Evolutionary conservation across 2,888 invertebrate species (phyloP).

Genomic region (Merodon equestris): DNA sequence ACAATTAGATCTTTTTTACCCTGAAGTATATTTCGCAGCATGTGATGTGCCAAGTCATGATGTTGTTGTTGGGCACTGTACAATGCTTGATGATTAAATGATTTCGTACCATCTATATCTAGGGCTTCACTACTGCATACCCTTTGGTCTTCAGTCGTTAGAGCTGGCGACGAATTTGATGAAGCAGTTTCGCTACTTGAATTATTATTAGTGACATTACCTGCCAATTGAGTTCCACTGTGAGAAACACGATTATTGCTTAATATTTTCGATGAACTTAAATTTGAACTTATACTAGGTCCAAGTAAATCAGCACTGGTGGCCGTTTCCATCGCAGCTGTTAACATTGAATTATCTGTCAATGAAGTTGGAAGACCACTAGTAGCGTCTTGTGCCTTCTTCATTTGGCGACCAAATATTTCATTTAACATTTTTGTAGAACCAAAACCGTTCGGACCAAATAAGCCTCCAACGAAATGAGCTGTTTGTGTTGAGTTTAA

Average conservation of each 20-base stretch:
- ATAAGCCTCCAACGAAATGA: constrained; percentile 85
- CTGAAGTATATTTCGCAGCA: constrained; percentile 93
- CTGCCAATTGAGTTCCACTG: too few relatives aligned
- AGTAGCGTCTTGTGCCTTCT: constrained; percentile 83
- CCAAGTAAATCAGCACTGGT: constrained; percentile 78
- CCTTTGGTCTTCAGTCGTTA: constrained; percentile 37
- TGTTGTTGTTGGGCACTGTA: constrained; percentile 71
- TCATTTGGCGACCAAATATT: constrained; percentile 89
- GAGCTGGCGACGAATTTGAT: constrained; percentile 33
- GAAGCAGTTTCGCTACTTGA: constrained; percentile 70
- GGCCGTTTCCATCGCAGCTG: constrained; percentile 78
- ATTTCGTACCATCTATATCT: constrained; percentile 78
- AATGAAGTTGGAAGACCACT: constrained; percentile 79
- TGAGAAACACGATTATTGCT: constrained; percentile 48
- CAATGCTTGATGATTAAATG: constrained; percentile 68
- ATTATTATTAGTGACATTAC: constrained; percentile 15
- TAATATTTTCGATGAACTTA: constrained; percentile 72
- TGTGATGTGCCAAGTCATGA: constrained; percentile 86
- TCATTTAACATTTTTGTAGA: constrained; percentile 96
- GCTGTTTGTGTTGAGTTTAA: constrained; percentile 87
- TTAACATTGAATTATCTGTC: constrained; percentile 78
- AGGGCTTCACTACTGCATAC: constrained; percentile 76
- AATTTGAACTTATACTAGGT: constrained; percentile 73
- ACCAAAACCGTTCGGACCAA: constrained; percentile 90
- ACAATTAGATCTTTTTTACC: constrained; percentile 91